phyloP scores from a whole-genome alignment of 2,113 vertebrate genomes.

The Odocoileus virginianus region DNA sequence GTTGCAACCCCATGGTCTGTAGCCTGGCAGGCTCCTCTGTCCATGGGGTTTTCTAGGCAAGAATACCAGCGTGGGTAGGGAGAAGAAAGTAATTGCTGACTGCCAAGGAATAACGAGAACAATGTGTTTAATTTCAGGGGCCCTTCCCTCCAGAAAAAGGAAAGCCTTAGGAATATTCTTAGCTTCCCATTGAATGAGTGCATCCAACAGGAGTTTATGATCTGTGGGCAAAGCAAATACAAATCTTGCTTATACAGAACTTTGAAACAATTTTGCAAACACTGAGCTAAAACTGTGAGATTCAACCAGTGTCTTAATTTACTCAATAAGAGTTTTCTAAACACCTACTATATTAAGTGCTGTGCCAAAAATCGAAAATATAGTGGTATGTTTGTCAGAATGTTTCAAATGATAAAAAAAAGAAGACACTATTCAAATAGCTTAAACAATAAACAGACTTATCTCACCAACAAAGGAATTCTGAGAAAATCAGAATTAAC shows the following conservation, averaged over 20 bases:
- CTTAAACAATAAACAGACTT: background rate
- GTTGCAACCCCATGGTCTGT: background rate
- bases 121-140: background rate
- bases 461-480: background rate
- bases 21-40: background rate
- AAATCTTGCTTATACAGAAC: background rate
- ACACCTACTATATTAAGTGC: background rate
- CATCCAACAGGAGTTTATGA: background rate
- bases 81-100: background rate
- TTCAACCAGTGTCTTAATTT: background rate
- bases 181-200: background rate
- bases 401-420: background rate
- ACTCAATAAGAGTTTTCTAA: background rate
- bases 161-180: background rate
- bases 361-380: background rate
- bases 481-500: background rate
- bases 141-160: background rate
- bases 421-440: background rate
- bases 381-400: background rate
- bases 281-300: background rate
- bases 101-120: background rate
- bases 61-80: background rate
- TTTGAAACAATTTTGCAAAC: background rate
- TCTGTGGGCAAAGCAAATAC: background rate
- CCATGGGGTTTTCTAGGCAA: background rate